Base-by-base conservation (phyloP, 92 coral and sea anemone genomes). In the Epizoanthus illoricatus region DNA sequence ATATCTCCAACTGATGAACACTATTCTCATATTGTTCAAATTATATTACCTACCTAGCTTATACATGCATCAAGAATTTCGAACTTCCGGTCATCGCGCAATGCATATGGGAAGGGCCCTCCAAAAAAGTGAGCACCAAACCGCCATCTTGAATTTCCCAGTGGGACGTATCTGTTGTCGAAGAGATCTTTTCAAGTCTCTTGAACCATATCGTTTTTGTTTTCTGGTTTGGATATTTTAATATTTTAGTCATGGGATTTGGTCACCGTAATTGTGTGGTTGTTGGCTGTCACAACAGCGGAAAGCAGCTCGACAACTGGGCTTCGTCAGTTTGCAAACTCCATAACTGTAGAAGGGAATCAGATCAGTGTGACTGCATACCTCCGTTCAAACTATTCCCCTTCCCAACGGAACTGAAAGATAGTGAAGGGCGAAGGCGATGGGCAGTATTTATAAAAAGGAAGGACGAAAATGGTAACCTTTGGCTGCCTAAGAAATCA, bases 231-330 rank as follows among this genome's bases (percentile, higher is more conserved):
- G 69, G 47, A 81, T 55, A 47, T 71, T 85, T 75, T 84, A 76
- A 65, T 63, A 20, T 74, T 87, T 58, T 65, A 55, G 84, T 69
- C 39, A 84, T 76, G 87, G 85, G 84, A 60, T 71, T 76, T 74
- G 85, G 87, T 62, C 85, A 84, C 69, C 69, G 87, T 19, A 83
- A 87, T 52, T 75, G 85, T 60, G 87, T 76, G 23, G 75, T 87
- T 65, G 20, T 42, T 47, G 85, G 84, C 74, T 76, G 85, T 68
- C 69, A 84, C 61, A 81, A 81, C 82, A 86, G 72, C 21, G 86
- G 90, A 64, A 69, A 62, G 55, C 59, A 73, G 81, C 81, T 86
- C 21, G 83, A 75, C 68, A 84, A 88, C 84, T 88, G 85, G 88
- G 76, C 72, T 74, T 75, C 84, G 49, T 19, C 71, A 76, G 65